phyloP scores from a whole-genome alignment of 37 sponge, comb jelly and placozoan genomes.

The Hormiphora californensis region DNA sequence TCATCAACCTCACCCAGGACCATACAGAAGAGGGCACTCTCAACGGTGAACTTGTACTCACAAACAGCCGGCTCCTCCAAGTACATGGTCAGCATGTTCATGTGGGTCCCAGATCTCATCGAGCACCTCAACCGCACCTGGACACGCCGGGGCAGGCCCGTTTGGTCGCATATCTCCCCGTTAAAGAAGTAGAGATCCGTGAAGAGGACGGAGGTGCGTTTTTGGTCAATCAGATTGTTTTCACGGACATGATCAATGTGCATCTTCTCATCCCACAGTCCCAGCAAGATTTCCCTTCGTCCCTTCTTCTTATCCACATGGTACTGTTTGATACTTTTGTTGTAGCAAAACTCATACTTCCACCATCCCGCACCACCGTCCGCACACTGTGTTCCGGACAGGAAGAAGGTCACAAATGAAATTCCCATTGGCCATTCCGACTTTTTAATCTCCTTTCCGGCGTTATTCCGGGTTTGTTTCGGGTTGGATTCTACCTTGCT shows the following conservation, averaged over 20 bases:
- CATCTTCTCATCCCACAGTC: conserved; percentile 10
- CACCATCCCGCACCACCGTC: conserved; percentile 54
- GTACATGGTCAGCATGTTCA: conserved; percentile 25
- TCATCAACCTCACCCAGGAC: conserved; percentile 17
- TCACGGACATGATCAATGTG: not conserved
- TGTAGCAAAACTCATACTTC: conserved; percentile 55
- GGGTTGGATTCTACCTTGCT: too few species aligned
- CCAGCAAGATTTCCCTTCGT: conserved; percentile 15
- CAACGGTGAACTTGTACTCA: conserved; percentile 29
- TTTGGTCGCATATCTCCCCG: conserved; percentile 13
- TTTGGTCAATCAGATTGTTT: not conserved
- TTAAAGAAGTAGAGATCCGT: conserved; percentile 14
- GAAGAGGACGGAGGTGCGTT: not conserved
- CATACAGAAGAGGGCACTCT: conserved; percentile 35
- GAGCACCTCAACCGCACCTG: not conserved
- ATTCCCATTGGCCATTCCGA: too few species aligned
- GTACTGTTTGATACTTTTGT: conserved; percentile 29
- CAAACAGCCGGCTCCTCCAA: conserved; percentile 35
- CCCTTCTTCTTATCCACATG: not conserved
- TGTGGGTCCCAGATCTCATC: not conserved
- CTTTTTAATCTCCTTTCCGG: too few species aligned
- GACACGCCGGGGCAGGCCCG: conserved; percentile 35
- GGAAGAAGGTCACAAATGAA: not conserved
- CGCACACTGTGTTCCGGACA: conserved; percentile 10
- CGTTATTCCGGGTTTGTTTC: too few species aligned